Base-by-base conservation (phyloP, 2,888 invertebrate genomes). In the Drosophila diplacantha region DNA sequence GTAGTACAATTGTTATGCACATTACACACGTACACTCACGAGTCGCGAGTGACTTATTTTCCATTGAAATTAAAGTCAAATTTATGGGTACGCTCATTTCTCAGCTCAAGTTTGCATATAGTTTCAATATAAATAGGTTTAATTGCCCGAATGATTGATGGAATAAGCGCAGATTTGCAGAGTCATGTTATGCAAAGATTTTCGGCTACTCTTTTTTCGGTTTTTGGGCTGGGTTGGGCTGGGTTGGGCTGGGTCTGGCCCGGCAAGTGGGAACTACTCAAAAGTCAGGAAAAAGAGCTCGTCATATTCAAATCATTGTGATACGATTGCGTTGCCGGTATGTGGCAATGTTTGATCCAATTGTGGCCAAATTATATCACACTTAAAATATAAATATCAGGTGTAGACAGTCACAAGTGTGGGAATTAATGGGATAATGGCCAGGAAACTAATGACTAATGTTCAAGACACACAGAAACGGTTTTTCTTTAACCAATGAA, bases 151-250 rank as follows among this genome's bases (percentile, higher is more conserved):
- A 43, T 78, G 78, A 78, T 78, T 78, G 78, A 78, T 78, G 73
- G 69, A 53, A 52, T 59, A 58, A 38, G 64, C 46, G 49, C 35
- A 47, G 50, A 58, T 68, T 58, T 70, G 80, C 81, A 39, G 67
- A 56, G 81, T 80, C 83, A 80, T 69, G 71, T 80, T 80, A 76
- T 81, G 79, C 81, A 83, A 75, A 79, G 80, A 52, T 59, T 54
- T 67, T 61, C 46, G 41, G 51, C 58, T 56, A 72, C 65, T 54
- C 53, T 49, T 51, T 37, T 55, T 51, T 22, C 39, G 64, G 37
- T 50, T 12, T 24, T 24, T 4, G 24, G 38, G 18, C n/a, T 55
- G 18, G 20, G 29, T 12, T 59, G 59, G 59, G 22, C 22, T 2
- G 24, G 24, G 24, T 20, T 22, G 22, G 22, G 5, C n/a, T 22